Evolutionary conservation across 2,888 invertebrate genomes (phyloP).

Genomic region (Schizaphis graminum): DNA sequence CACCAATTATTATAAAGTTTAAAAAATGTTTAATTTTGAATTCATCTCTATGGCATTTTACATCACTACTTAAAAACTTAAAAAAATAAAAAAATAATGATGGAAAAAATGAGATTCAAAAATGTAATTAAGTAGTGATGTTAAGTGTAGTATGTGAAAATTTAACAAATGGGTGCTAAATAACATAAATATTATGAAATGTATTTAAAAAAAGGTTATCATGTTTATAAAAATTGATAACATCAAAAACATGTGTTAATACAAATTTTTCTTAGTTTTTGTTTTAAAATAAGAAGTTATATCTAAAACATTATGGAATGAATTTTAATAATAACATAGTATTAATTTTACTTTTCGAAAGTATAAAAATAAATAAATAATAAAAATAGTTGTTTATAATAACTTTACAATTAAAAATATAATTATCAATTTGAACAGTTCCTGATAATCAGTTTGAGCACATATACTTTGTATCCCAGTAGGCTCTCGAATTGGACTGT

Average conservation of each 20-base stretch:
- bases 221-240: constrained; percentile 10
- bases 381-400: constrained; percentile 41
- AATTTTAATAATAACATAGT: constrained; percentile 25
- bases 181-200: constrained; percentile 1
- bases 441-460: constrained; percentile 29
- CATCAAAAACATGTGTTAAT: not conserved
- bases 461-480: constrained; percentile 40
- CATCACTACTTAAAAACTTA: not conserved
- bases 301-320: constrained; percentile 20
- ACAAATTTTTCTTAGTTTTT: not conserved
- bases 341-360: constrained; percentile 7
- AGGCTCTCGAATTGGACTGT: constrained; percentile 32
- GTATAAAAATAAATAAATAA: constrained; percentile 52
- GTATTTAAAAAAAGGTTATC: not conserved
- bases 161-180: constrained; percentile 38
- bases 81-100: not conserved
- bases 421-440: constrained; percentile 38
- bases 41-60: constrained; percentile 34
- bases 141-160: not conserved
- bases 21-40: constrained; percentile 42
- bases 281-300: constrained; percentile 4
- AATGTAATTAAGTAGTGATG: constrained; percentile 3
- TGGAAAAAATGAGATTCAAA: constrained; percentile 22
- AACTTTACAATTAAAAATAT: constrained; percentile 47
- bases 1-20: constrained; percentile 38